phyloP scores from a whole-genome alignment of 2,797 vertebrate genomes.

The Acrocephalus scirpaceus region DNA sequence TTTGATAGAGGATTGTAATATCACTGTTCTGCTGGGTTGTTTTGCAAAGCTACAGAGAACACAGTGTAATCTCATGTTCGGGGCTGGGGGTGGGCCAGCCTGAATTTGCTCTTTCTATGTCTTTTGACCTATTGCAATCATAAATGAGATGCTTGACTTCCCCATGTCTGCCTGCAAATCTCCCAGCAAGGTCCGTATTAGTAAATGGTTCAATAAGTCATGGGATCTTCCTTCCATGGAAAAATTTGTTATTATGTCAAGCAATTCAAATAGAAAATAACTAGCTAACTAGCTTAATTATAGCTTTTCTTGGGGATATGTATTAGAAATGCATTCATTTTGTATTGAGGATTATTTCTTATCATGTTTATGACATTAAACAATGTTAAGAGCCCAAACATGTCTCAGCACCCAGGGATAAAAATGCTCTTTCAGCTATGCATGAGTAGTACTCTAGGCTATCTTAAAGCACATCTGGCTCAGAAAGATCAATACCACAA shows the following conservation, averaged over 20 bases:
- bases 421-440: background rate
- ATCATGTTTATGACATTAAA: background rate
- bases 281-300: background rate
- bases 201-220: background rate
- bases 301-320: background rate
- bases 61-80: background rate
- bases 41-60: background rate
- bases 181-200: background rate
- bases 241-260: background rate
- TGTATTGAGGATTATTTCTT: background rate
- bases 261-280: background rate
- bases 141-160: background rate
- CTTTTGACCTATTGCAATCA: background rate
- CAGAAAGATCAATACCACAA: background rate
- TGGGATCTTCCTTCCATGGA: background rate
- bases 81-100: background rate
- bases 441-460: background rate
- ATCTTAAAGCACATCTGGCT: background rate
- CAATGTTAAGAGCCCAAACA: background rate
- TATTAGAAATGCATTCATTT: background rate
- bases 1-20: background rate
- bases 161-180: background rate
- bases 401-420: background rate
- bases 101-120: background rate
- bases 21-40: background rate